Base-by-base conservation (phyloP, 2,797 vertebrate species). In the Zonotrichia albicollis region DNA sequence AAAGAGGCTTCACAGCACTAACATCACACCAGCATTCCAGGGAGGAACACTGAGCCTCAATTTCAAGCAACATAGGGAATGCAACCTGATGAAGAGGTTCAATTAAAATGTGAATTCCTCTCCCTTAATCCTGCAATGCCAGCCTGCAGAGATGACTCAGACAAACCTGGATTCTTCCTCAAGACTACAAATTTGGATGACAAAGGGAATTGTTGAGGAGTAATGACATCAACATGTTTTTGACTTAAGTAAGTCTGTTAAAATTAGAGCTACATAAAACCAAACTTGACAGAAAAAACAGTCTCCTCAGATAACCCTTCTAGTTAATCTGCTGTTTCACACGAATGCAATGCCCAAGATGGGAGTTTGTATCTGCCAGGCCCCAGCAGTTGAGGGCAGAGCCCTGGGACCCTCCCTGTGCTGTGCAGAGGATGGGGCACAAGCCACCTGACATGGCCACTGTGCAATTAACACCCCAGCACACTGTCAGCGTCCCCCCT, bases 361-460 rank as follows among this genome's bases (percentile, higher is more conserved):
- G 51, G 11, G 40, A 81, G 32, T 20, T 71, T 13, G 21, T 11
- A 54, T 9, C 40, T 62, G 46, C 42, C 2, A 0, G 6, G 34
- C 3, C 48, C 36, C 71, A 34, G 51, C 15, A 57, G 38, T 11
- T 1, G 5, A n/a, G 46, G 57, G 16, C 16, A 1, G 22, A 40
- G 34, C 13, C 11, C 13, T 21, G 16, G 19, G 46, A 67, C 16
- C 7, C 32, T 55, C 21, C 11, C 0, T 0, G 6, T 0, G 4
- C 14, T 21, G 5, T 4, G 14, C 43, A 46, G 40, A 30, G 30
- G 18, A 60, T 1, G 2, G 32, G 54, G 25, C 34, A 78, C 32
- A 32, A 22, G 8, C 12, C 6, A 2, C 7, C 21, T 13, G 46
- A 45, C 38, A 9, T 4, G 17, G 26, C 18, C 10, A 5, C 0